Conservation (phyloP, 30 jellyfish, hydroid and myxozoan genomes). For the Nemopilema nomurai region DNA sequence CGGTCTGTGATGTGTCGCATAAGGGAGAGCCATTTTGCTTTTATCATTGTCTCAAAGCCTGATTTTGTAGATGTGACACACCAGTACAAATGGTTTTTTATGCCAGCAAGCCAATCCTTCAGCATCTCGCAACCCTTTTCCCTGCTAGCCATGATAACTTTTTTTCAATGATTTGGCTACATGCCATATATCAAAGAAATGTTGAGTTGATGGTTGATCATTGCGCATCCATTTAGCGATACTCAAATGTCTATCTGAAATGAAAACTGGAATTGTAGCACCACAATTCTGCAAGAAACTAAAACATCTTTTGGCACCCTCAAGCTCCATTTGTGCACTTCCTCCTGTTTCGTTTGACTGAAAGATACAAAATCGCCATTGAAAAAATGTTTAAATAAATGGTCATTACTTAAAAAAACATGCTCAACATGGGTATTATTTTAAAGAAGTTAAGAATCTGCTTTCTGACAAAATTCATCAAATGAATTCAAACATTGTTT, state of each 20-base stretch:
- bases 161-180: conserved; percentile 15
- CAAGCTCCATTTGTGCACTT: conserved; percentile 22
- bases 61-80: conserved; percentile 16
- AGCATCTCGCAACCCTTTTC: conserved; percentile 1
- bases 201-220: not conserved
- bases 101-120: not conserved
- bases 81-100: conserved; percentile 1
- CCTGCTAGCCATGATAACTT: conserved; percentile 8
- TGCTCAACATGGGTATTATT: not conserved
- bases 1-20: conserved; percentile 38
- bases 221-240: conserved; percentile 23
- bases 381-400: not conserved
- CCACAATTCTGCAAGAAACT: conserved; percentile 3
- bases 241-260: conserved; percentile 26
- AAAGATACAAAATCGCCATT: not conserved
- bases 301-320: conserved; percentile 17
- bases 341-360: conserved; percentile 29
- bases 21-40: conserved; percentile 11
- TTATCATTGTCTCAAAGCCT: not conserved
- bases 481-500: too few species aligned
- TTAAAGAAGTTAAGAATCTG: not conserved
- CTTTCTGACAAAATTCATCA: not conserved
- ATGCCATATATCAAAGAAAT: conserved; percentile 46
- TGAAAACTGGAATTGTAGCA: not conserved
- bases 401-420: not conserved